These are phyloP conservation scores for Cirrhinus mrigala DNA, from an alignment of 2,797 vertebrate genomes.

Conservation along the genomic window DNA sequence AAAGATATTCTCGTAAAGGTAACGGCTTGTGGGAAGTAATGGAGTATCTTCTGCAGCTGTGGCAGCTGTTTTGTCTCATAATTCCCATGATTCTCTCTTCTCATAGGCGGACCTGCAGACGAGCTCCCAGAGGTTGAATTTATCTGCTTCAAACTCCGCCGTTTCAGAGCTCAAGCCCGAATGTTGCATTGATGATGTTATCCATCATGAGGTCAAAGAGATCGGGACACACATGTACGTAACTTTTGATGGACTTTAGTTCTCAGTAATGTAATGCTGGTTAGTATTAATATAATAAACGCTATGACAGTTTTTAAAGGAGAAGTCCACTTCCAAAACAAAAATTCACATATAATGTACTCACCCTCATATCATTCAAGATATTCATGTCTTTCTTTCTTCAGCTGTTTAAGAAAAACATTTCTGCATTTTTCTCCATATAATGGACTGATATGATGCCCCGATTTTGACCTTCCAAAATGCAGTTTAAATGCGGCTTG, in stretches of 20 bases:
- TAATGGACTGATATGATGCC: no score
- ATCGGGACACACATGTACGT: slow-evolving; percentile 97
- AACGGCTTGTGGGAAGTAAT: slow-evolving; percentile 15
- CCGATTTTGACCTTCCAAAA: no score
- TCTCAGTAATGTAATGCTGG: not conserved
- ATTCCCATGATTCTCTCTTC: not conserved
- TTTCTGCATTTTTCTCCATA: no score
- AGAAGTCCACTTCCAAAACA: no score
- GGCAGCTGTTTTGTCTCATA: not conserved
- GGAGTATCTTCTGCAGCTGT: not conserved
- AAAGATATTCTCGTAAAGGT: slow-evolving; percentile 99
- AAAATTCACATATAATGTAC: no score
- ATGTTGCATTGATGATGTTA: slow-evolving; percentile 97
- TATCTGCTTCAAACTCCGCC: slow-evolving; percentile 93
- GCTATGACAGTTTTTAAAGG: no score
- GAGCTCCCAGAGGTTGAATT: slow-evolving; percentile 96
- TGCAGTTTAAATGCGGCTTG: no score
- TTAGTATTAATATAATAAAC: no score
- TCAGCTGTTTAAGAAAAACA: no score
- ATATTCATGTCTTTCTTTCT: no score
- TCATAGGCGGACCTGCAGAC: slow-evolving; percentile 96
- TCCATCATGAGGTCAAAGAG: slow-evolving; percentile 99
- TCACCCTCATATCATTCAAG: no score
- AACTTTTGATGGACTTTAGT: not conserved
- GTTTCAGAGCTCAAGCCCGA: slow-evolving; percentile 94